Evolutionary conservation across 2,888 invertebrate genomes (phyloP).

Genomic region (Hypomecis punctinalis): DNA sequence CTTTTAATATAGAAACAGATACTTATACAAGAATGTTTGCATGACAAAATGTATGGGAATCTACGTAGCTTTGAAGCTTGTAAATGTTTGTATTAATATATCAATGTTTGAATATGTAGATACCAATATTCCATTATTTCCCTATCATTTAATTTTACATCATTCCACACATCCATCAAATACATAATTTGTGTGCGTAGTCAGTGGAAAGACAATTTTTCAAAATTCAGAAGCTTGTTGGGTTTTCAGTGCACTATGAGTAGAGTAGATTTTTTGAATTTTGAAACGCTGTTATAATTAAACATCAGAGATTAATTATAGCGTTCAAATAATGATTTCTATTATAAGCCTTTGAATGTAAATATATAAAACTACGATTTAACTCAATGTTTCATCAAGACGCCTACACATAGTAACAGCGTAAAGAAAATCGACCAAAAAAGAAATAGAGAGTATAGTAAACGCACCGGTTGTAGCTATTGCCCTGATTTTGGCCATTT

Average conservation of each 20-base stretch:
- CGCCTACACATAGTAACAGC: background rate
- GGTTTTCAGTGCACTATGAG: constrained; percentile 50
- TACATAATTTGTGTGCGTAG: constrained; percentile 27
- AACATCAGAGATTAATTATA: background rate
- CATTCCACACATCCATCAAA: constrained; percentile 24
- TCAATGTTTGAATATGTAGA: constrained; percentile 14
- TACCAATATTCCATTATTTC: constrained; percentile 21
- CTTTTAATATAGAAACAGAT: too few species aligned
- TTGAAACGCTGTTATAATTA: constrained; percentile 3
- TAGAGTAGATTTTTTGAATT: constrained; percentile 19
- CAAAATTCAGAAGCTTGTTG: constrained; percentile 44
- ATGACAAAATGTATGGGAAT: constrained; percentile 13
- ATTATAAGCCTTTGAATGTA: background rate
- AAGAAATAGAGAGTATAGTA: background rate
- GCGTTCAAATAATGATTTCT: background rate
- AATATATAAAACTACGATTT: constrained; percentile 3
- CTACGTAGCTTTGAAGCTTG: constrained; percentile 18
- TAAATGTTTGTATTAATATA: constrained; percentile 4
- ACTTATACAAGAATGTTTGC: constrained; percentile 10
- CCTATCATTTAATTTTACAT: constrained; percentile 25
- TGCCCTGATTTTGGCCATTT: too few species aligned
- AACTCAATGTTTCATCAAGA: background rate
- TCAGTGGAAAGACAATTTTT: constrained; percentile 70
- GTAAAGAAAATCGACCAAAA: background rate
- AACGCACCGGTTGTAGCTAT: too few species aligned